phyloP scores from a whole-genome alignment of 2,888 invertebrate genomes.

The Oscheius myriophilus region DNA sequence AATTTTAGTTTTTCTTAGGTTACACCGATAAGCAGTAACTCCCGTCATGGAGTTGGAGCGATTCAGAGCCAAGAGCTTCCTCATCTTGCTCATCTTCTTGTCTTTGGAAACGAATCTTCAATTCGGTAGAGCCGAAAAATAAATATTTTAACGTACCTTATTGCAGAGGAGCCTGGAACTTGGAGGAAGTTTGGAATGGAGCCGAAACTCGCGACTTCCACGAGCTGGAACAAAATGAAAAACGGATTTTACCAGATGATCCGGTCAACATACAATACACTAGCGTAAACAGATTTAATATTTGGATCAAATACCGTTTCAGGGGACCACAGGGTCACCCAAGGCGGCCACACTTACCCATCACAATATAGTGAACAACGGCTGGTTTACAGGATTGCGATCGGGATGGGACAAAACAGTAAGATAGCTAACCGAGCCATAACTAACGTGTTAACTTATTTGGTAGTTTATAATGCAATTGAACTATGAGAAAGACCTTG shows the following conservation, averaged over 20 bases:
- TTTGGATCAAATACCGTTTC: conserved; percentile 24
- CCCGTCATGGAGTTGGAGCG: conserved; percentile 11
- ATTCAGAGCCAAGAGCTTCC: conserved; percentile 20
- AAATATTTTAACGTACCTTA: no score
- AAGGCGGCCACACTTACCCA: conserved; percentile 80
- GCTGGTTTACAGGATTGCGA: conserved; percentile 77
- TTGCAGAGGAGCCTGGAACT: conserved; percentile 72
- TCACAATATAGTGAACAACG: conserved; percentile 82
- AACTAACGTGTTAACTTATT: no score
- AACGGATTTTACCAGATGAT: conserved; percentile 77
- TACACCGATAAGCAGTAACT: conserved; percentile 8
- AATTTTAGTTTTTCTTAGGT: conserved; percentile 3
- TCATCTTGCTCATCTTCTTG: conserved; percentile 21
- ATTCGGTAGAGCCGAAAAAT: no score
- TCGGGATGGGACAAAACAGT: conserved; percentile 64
- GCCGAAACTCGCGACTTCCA: conserved; percentile 69
- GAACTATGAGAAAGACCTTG: no score
- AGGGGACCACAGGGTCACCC: conserved; percentile 76
- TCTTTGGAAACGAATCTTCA: conserved; percentile 16
- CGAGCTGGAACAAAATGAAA: conserved; percentile 73
- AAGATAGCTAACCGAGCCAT: no score
- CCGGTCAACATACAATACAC: conserved; percentile 78
- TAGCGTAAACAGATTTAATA: conserved; percentile 23
- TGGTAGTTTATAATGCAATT: no score
- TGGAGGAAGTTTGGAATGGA: conserved; percentile 72